phyloP scores from a whole-genome alignment of 1,140 invertebrate species.

The Zaprionus inermis region DNA sequence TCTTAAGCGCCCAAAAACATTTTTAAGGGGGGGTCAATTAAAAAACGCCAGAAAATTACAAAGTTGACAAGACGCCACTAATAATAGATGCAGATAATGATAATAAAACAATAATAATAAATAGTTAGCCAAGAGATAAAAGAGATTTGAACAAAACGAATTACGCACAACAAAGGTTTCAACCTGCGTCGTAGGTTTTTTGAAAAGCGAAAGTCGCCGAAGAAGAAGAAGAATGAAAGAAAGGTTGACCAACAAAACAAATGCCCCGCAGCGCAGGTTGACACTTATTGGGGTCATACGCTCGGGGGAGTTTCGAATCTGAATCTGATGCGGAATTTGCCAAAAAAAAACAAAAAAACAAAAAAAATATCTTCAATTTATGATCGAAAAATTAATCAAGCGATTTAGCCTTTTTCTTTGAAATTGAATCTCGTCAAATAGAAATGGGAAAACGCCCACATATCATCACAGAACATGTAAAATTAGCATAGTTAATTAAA shows the following conservation, averaged over 20 bases:
- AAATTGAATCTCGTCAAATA: constrained; percentile 41
- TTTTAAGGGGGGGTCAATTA: constrained; percentile 57
- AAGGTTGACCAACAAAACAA: constrained; percentile 38
- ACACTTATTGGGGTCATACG: constrained; percentile 39
- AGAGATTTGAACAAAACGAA: constrained; percentile 53
- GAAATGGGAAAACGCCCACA: constrained; percentile 36
- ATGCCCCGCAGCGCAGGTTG: constrained; percentile 12
- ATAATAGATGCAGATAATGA: constrained; percentile 43
- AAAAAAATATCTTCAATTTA: constrained; percentile 16
- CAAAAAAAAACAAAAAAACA: too few relatives aligned
- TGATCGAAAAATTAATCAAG: not conserved
- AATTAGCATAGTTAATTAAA: constrained; percentile 72
- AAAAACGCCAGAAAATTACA: constrained; percentile 48
- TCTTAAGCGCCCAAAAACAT: constrained; percentile 43
- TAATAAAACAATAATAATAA: constrained; percentile 38
- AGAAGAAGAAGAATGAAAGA: constrained; percentile 45
- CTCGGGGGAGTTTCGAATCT: constrained; percentile 34
- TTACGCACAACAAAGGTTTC: constrained; percentile 55
- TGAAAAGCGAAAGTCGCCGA: constrained; percentile 67
- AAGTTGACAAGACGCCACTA: constrained; percentile 67
- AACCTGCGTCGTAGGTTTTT: not conserved
- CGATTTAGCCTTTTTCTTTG: constrained; percentile 39
- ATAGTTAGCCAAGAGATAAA: constrained; percentile 39
- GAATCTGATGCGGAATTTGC: constrained; percentile 1
- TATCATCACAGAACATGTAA: constrained; percentile 25